Evolutionary conservation across 2,888 invertebrate genomes (phyloP).

Genomic region (Podotricha telesiphe): DNA sequence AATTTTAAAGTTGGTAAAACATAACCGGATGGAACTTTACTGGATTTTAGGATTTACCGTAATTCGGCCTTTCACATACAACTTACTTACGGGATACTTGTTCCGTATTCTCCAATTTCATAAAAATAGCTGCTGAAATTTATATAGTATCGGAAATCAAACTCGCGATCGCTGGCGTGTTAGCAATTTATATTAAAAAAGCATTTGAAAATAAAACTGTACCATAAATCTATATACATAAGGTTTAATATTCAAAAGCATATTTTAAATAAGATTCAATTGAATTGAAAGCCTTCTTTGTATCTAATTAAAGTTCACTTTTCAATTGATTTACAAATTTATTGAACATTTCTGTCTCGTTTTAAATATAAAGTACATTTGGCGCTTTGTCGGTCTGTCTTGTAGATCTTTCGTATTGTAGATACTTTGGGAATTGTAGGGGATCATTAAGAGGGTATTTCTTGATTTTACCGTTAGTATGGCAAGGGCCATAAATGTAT

Average conservation of each 20-base stretch:
- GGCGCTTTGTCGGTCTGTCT: conserved; percentile 1
- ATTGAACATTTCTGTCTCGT: neutral
- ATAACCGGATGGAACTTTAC: too few species aligned
- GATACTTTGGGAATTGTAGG: too few species aligned
- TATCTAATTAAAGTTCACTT: neutral
- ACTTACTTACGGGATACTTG: too few species aligned
- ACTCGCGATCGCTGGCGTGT: conserved; percentile 2
- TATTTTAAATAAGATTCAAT: neutral
- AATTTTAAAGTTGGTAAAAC: too few species aligned
- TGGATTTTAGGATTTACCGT: too few species aligned
- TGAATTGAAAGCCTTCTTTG: neutral
- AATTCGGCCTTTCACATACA: too few species aligned
- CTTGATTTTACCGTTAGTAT: too few species aligned
- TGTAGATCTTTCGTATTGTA: too few species aligned
- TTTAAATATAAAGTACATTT: conserved; percentile 10
- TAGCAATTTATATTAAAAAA: neutral
- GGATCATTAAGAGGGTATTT: too few species aligned
- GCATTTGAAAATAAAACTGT: too few species aligned
- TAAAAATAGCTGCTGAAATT: neutral
- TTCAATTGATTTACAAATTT: neutral
- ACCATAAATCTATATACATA: neutral
- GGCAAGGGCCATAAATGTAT: too few species aligned
- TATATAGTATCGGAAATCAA: conserved; percentile 7
- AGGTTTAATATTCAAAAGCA: neutral
- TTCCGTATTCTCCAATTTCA: neutral